Conservation (phyloP, 2,888 invertebrate genomes). For the Junonia oenone region DNA sequence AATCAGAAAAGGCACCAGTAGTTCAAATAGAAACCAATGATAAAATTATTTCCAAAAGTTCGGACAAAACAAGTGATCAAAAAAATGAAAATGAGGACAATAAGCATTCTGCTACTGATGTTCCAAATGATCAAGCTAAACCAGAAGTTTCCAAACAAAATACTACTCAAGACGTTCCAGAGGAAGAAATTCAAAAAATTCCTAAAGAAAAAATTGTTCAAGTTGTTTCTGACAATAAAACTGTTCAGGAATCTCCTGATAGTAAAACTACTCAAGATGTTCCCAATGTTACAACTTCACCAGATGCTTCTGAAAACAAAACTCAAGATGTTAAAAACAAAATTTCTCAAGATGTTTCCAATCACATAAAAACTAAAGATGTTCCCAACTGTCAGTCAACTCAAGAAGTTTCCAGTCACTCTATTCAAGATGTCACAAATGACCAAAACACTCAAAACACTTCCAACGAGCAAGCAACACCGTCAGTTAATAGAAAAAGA, state of each 20-base stretch:
- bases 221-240: background rate
- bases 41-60: conserved; percentile 30
- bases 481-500: conserved; percentile 59
- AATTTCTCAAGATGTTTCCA: conserved; percentile 8
- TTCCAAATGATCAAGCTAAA: background rate
- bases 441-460: conserved; percentile 43
- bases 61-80: conserved; percentile 22
- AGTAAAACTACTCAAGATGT: background rate
- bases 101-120: background rate
- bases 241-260: background rate
- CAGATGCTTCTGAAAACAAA: background rate
- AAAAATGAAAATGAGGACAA: conserved; percentile 1
- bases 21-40: conserved; percentile 35
- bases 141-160: background rate
- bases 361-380: background rate
- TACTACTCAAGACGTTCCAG: background rate
- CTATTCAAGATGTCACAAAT: conserved; percentile 9
- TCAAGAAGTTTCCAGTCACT: background rate
- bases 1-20: conserved; percentile 36
- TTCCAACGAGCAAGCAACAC: conserved; percentile 52
- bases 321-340: conserved; percentile 15
- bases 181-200: background rate
- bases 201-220: background rate
- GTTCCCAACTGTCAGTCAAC: background rate
- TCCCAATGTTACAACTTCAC: background rate